Conservation (phyloP, 1,140 invertebrate genomes). For the Cydia fagiglandana region DNA sequence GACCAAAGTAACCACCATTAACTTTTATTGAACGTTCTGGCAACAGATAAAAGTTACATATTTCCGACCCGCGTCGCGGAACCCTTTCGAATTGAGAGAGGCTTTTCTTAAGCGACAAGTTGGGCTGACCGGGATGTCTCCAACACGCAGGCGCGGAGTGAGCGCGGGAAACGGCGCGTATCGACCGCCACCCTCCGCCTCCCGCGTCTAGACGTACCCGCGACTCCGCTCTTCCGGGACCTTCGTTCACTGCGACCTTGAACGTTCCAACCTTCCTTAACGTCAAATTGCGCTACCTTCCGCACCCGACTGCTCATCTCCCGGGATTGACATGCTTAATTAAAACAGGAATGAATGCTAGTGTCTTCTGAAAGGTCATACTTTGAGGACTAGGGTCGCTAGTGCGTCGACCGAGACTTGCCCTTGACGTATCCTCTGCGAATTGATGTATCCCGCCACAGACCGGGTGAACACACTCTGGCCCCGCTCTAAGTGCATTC, state of each 20-base stretch:
- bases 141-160: conserved; percentile 68
- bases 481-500: conserved; percentile 44
- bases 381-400: conserved; percentile 50
- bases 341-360: conserved; percentile 47
- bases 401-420: conserved; percentile 64
- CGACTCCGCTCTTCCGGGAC: conserved; percentile 69
- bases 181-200: conserved; percentile 63
- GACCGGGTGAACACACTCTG: conserved; percentile 61
- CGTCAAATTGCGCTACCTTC: conserved; percentile 60
- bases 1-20: neutral
- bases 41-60: neutral
- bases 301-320: conserved; percentile 43
- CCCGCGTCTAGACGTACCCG: conserved; percentile 75
- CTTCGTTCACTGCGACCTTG: conserved; percentile 73
- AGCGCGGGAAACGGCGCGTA: conserved; percentile 77
- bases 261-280: conserved; percentile 76
- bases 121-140: conserved; percentile 48
- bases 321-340: conserved; percentile 56
- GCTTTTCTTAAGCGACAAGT: conserved; percentile 57
- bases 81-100: conserved; percentile 34
- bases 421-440: conserved; percentile 65
- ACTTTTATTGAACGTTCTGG: neutral
- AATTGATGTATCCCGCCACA: conserved; percentile 49
- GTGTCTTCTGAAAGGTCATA: conserved; percentile 30
- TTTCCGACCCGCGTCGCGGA: conserved; percentile 38